Evolutionary conservation across 1,140 invertebrate genomes (phyloP).

Genomic region (Neodiprion pinetum): DNA sequence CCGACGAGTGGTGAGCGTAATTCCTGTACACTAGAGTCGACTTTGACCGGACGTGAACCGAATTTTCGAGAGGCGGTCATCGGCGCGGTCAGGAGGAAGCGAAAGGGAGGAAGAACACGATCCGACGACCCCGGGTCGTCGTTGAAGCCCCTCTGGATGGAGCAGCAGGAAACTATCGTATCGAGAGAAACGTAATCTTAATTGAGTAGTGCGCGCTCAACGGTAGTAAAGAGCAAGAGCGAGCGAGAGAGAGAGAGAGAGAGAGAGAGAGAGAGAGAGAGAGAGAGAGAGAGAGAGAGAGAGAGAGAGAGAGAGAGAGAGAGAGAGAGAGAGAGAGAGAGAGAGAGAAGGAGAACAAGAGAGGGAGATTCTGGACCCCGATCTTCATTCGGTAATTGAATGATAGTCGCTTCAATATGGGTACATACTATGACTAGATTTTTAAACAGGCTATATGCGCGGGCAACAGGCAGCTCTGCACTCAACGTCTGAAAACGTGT

Average conservation of each 20-base stretch:
- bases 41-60: constrained; percentile 6
- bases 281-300: too few species aligned
- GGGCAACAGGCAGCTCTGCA: not conserved
- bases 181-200: not conserved
- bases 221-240: not conserved
- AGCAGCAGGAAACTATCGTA: not conserved
- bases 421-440: not conserved
- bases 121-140: not conserved
- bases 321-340: too few species aligned
- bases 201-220: not conserved
- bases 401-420: not conserved
- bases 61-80: not conserved
- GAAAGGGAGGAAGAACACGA: not conserved
- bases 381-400: not conserved
- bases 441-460: not conserved
- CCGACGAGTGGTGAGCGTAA: too few species aligned
- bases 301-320: too few species aligned
- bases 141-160: not conserved
- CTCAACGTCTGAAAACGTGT: not conserved
- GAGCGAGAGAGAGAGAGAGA: too few species aligned
- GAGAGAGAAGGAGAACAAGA: too few species aligned
- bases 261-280: too few species aligned
- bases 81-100: not conserved
- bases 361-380: too few species aligned
- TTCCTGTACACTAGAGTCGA: not conserved